Evolutionary conservation across 2,888 invertebrate genomes (phyloP), one percentile per base, ranked within the genome.

Genomic region (Drosophila siamana): DNA sequence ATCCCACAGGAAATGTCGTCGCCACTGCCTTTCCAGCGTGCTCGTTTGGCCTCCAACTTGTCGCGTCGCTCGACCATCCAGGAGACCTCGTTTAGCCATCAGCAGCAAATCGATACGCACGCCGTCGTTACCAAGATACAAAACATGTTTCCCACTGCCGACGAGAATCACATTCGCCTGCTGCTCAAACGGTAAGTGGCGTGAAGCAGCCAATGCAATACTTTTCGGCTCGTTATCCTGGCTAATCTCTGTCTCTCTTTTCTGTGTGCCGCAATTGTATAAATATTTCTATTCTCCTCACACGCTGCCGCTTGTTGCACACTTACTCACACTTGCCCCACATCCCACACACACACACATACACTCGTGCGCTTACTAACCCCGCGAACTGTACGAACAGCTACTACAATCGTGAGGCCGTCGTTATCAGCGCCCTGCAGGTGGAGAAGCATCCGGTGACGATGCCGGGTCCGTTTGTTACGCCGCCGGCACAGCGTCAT

Each of bases 381-480:
- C 15, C n/a, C 9, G 11, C 11, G 4, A 30, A 54, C 7, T 28
- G 28, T 1, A 22, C 19, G 50, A 47, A 56, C 68, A 98, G 98
- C 93, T 98, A 98, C 93, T 97, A 98, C 93, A 97, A 97, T 92
- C 95, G 98, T 78, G 97, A 97, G 92, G 97, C 97, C 66, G 96
- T 98, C 79, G 98, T 98, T 65, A 96, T 98, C 93, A 97, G 97
- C 92, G 97, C 98, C 56, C 94, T 98, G 68, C 97, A 98, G 94
- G 97, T 98, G 80, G 98, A 98, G 92, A 98, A 97, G 92, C 96
- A 97, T 93, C 97, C 97, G 54, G 95, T 97, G 73, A 96, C 96
- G 41, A 96, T 96, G 66, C 97, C 97, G n/a, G 97, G 97, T 44
- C 97, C 97, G 1, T 95, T 94, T 76, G 94, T 95, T 15, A 95